Percentiles rank a stretch among this genome's conserved stretches.
phyloP scores from a whole-genome alignment of 2,888 invertebrate genomes.

The Parasteatoda lunata region DNA sequence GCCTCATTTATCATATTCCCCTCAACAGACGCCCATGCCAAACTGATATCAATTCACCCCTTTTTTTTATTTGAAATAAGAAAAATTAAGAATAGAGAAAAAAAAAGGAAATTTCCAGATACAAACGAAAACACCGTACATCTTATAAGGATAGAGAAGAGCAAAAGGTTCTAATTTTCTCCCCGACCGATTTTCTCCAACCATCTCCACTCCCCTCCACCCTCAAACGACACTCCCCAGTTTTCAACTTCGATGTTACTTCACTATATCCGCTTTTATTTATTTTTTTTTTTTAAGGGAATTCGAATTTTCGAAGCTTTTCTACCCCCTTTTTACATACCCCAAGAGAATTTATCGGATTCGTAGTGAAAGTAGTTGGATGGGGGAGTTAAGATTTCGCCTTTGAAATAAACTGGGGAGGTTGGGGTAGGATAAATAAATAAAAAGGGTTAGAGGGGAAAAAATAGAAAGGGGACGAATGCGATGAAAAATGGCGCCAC shows the following conservation, averaged over 20 bases:
- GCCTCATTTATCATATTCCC: constrained; percentile 59
- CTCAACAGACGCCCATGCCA: background rate
- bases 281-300: background rate
- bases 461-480: constrained; percentile 21
- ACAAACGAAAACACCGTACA: constrained; percentile 8
- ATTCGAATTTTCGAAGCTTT: background rate
- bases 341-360: constrained; percentile 64
- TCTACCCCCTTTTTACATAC: constrained; percentile 8
- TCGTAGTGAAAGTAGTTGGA: constrained; percentile 22
- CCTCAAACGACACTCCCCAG: background rate
- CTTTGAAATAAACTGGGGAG: background rate
- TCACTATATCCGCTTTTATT: background rate
- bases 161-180: constrained; percentile 66
- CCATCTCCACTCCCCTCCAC: background rate
- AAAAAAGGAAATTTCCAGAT: background rate
- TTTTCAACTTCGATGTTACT: background rate
- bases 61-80: constrained; percentile 28
- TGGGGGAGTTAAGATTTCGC: constrained; percentile 52
- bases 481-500: constrained; percentile 68
- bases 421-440: constrained; percentile 47
- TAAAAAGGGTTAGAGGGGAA: constrained; percentile 34
- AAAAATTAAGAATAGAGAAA: constrained; percentile 29
- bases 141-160: constrained; percentile 4
- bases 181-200: constrained; percentile 51
- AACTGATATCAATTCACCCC: constrained; percentile 1